Evolutionary conservation across 1,140 invertebrate species (phyloP).

Genomic region (Drosophila lacertosa): DNA sequence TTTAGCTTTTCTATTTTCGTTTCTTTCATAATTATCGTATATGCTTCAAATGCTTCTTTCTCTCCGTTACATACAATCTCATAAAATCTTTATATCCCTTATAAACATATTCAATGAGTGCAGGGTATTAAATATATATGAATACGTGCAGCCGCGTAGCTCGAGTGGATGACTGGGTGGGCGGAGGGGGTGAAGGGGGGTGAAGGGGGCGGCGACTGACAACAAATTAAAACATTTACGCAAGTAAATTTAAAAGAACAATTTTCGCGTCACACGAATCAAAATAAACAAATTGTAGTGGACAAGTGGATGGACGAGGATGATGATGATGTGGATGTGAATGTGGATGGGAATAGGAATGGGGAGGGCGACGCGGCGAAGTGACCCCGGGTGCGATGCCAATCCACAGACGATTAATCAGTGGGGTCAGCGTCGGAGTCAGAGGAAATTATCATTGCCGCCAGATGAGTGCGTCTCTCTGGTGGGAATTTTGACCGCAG

Average conservation of each 20-base stretch:
- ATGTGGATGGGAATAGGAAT: conserved; percentile 11
- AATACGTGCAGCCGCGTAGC: too few species aligned
- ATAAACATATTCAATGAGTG: too few species aligned
- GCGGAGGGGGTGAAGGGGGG: neutral
- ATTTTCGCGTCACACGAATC: conserved; percentile 66
- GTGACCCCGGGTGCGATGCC: conserved; percentile 50
- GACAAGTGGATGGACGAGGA: too few species aligned
- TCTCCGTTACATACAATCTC: too few species aligned
- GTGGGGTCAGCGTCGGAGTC: conserved; percentile 42
- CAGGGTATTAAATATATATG: too few species aligned
- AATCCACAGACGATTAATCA: conserved; percentile 67
- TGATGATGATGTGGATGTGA: conserved; percentile 36
- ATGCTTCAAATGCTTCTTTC: too few species aligned
- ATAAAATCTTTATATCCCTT: too few species aligned
- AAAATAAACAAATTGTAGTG: conserved; percentile 63
- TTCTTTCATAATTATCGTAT: too few species aligned
- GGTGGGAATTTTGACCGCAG: conserved; percentile 80
- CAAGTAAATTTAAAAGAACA: conserved; percentile 41
- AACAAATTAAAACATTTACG: conserved; percentile 45
- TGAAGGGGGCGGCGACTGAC: conserved; percentile 26
- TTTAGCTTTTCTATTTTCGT: too few species aligned
- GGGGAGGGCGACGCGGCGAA: conserved; percentile 55
- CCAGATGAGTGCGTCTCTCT: conserved; percentile 50
- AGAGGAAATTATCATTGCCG: conserved; percentile 51
- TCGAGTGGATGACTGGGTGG: too few species aligned